Percentiles rank a stretch among this genome's conserved stretches.
phyloP scores from a whole-genome alignment of 2,797 vertebrate genomes.

The Chelon auratus region DNA sequence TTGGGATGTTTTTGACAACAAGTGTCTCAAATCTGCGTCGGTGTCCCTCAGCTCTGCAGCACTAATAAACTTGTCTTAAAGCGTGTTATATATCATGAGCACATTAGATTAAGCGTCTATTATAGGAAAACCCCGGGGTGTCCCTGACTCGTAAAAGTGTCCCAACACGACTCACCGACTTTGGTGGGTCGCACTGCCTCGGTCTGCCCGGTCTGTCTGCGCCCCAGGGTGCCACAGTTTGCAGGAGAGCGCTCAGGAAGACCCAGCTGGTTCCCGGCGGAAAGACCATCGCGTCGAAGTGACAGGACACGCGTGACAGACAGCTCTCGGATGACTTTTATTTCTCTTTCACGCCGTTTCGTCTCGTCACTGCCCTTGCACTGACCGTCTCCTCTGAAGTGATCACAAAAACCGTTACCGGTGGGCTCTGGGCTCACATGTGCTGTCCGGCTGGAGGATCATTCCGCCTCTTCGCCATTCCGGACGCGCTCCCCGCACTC shows the following conservation, averaged over 20 bases:
- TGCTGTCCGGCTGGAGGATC: constrained; percentile 75
- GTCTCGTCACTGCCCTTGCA: constrained; percentile 22
- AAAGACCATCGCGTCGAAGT: constrained; percentile 84
- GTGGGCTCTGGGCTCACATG: constrained; percentile 77
- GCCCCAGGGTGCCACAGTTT: constrained; percentile 85
- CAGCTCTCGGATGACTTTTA: constrained; percentile 27
- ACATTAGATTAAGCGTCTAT: neutral
- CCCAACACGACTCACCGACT: constrained; percentile 86
- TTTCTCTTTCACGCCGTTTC: constrained; percentile 30
- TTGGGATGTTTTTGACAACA: constrained; percentile 1
- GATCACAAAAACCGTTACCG: constrained; percentile 48
- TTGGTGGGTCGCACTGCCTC: constrained; percentile 87
- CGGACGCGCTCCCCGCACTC: constrained; percentile 61
- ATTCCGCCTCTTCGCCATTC: constrained; percentile 87
- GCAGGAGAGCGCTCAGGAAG: constrained; percentile 83
- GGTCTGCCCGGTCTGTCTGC: constrained; percentile 77
- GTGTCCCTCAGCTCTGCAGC: neutral
- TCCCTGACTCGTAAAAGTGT: neutral
- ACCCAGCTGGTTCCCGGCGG: constrained; percentile 85
- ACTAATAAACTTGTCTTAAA: neutral
- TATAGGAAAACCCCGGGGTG: no score
- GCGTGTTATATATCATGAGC: no score
- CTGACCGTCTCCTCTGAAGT: constrained; percentile 32
- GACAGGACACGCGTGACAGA: constrained; percentile 62
- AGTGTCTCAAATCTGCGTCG: neutral